Conservation (phyloP, 2,113 vertebrate genomes). For the Entomyzon cyanotis region DNA sequence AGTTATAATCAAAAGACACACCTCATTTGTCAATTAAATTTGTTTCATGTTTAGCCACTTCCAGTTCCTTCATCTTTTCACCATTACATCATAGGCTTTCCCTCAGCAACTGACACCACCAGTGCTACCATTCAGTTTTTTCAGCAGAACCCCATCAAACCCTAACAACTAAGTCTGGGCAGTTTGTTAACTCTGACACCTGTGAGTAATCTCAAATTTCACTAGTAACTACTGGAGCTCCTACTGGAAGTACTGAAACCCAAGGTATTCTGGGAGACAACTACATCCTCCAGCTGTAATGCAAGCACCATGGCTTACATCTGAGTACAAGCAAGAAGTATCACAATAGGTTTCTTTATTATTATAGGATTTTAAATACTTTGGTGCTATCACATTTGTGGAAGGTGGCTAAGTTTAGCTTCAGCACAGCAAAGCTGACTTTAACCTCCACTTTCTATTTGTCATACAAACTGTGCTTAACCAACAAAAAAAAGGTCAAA, state of each 20-base stretch:
- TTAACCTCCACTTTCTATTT: not conserved
- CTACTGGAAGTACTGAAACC: not conserved
- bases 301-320: fast-evolving
- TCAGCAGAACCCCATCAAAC: not conserved
- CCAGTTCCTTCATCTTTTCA: not conserved
- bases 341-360: not conserved
- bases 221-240: not conserved
- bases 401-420: not conserved
- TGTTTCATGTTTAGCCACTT: not conserved
- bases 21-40: not conserved
- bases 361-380: not conserved
- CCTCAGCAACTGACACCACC: not conserved
- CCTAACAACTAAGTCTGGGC: not conserved
- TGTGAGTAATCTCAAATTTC: not conserved
- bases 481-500: not conserved
- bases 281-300: not conserved
- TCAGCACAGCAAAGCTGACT: not conserved
- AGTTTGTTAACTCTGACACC: not conserved
- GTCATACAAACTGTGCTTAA: not conserved
- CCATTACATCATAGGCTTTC: not conserved
- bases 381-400: not conserved
- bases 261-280: not conserved
- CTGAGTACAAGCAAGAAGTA: not conserved
- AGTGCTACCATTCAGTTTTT: not conserved
- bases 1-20: fast-evolving